These are phyloP conservation scores for Aradus depressus DNA, from an alignment of 2,888 invertebrate species.

Conservation along the genomic window DNA sequence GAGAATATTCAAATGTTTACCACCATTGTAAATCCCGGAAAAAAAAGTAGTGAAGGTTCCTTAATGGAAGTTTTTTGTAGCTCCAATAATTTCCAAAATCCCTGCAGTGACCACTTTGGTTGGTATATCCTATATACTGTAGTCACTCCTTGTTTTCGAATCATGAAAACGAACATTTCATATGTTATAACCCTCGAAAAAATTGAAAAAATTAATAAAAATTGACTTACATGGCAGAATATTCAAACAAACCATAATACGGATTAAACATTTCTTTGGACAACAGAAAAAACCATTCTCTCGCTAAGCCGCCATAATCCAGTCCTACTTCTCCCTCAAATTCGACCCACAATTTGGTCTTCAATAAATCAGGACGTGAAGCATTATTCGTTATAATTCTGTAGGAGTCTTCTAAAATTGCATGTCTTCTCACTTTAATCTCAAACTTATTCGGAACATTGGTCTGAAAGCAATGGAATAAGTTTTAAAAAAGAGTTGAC, in stretches of 20 bases:
- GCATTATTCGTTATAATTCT: slow-evolving; percentile 88
- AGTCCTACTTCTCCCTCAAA: slow-evolving; percentile 94
- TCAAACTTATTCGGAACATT: slow-evolving; percentile 97
- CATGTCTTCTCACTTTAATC: slow-evolving; percentile 74
- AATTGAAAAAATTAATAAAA: neutral
- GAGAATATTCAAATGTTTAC: too few species aligned
- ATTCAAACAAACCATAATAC: slow-evolving; percentile 97
- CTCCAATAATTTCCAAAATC: too few species aligned
- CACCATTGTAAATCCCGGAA: too few species aligned
- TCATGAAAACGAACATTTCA: neutral
- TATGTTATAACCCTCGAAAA: neutral
- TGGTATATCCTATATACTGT: too few species aligned
- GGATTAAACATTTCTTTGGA: slow-evolving; percentile 99
- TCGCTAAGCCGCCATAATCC: slow-evolving; percentile 92
- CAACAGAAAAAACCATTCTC: slow-evolving; percentile 97
- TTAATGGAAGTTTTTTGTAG: too few species aligned
- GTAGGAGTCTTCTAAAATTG: slow-evolving; percentile 94
- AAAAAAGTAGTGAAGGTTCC: too few species aligned
- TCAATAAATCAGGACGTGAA: slow-evolving; percentile 78
- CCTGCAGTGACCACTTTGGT: too few species aligned
- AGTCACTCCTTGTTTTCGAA: too few species aligned
- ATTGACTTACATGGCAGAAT: slow-evolving; percentile 83
- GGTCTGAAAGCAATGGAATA: slow-evolving; percentile 57
- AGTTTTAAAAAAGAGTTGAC: too few species aligned
- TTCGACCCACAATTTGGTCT: slow-evolving; percentile 97